A percentile compares a stretch with the other conserved stretches of the same genome.
These are phyloP conservation scores for Ischnus inquisitorius DNA, from an alignment of 2,888 invertebrate genomes.

Conservation along the genomic window DNA sequence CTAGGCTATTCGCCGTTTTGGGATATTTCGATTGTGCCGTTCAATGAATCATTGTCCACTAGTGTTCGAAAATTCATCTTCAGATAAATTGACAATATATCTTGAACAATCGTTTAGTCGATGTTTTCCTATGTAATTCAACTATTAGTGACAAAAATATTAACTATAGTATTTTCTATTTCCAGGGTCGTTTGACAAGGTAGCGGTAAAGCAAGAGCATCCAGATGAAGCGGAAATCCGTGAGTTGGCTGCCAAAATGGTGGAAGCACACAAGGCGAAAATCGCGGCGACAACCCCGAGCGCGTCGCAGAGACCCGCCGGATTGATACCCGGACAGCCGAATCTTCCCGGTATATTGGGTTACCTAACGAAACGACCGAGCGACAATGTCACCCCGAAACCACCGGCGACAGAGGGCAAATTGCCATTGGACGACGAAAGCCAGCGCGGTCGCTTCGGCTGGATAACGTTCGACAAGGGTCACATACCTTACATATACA, in stretches of 20 bases:
- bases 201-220: slow-evolving; percentile 90
- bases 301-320: slow-evolving; percentile 71
- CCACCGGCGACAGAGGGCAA: slow-evolving; percentile 85
- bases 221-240: slow-evolving; percentile 95
- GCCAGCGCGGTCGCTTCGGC: slow-evolving; percentile 94
- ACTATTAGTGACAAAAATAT: too few relatives aligned
- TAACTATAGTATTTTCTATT: slow-evolving; percentile 41
- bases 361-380: slow-evolving; percentile 84
- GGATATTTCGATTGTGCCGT: too few relatives aligned
- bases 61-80: too few relatives aligned
- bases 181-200: slow-evolving; percentile 80
- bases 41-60: too few relatives aligned
- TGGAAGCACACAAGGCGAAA: slow-evolving; percentile 92
- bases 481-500: slow-evolving; percentile 95
- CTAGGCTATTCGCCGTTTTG: too few relatives aligned
- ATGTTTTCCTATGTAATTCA: too few relatives aligned
- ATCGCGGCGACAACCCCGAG: slow-evolving; percentile 85
- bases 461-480: slow-evolving; percentile 95
- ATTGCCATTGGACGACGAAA: slow-evolving; percentile 90
- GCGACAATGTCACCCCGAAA: slow-evolving; percentile 70
- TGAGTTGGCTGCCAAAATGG: slow-evolving; percentile 94
- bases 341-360: slow-evolving; percentile 82
- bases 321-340: slow-evolving; percentile 76
- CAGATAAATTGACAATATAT: too few relatives aligned
- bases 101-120: too few relatives aligned